A percentile compares a stretch with the other conserved stretches of the same genome.
phyloP scores from a whole-genome alignment of 2,113 vertebrate species.

The Origma solitaria region DNA sequence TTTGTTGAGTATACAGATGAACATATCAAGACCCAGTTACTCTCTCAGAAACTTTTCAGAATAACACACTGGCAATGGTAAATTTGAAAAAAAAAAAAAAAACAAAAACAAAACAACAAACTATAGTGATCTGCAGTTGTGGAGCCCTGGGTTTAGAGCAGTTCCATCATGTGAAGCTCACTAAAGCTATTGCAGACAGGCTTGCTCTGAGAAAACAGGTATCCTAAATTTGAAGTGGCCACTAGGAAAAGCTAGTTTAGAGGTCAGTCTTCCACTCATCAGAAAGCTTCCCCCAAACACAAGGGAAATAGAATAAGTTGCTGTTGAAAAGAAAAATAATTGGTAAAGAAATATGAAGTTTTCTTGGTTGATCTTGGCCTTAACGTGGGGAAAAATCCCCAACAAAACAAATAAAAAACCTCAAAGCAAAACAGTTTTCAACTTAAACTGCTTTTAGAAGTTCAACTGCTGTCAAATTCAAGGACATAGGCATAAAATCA shows the following conservation, averaged over 20 bases:
- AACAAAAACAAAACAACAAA: not conserved
- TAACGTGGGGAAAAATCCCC: fast-evolving
- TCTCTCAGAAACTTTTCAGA: not conserved
- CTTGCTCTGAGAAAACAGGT: not conserved
- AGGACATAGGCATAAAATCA: not conserved
- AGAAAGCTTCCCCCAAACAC: not conserved
- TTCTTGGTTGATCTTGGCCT: not conserved
- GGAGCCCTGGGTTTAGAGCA: not conserved
- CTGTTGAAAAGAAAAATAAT: not conserved
- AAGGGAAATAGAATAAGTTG: not conserved
- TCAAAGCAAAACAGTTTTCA: not conserved
- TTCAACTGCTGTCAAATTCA: not conserved
- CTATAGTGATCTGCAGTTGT: not conserved
- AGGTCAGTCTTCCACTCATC: not conserved
- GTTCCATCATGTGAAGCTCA: not conserved
- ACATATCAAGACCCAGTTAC: not conserved
- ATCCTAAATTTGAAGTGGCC: not conserved
- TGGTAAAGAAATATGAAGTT: not conserved
- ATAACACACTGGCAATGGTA: not conserved
- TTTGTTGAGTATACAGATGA: not conserved
- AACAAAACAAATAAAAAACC: not conserved
- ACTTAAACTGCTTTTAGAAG: not conserved
- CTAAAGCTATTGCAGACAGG: not conserved
- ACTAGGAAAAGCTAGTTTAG: not conserved
- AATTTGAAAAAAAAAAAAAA: not conserved